These are phyloP conservation scores for Sphyrna mokarran DNA, from an alignment of 2,113 vertebrate species.

Conservation along the genomic window DNA sequence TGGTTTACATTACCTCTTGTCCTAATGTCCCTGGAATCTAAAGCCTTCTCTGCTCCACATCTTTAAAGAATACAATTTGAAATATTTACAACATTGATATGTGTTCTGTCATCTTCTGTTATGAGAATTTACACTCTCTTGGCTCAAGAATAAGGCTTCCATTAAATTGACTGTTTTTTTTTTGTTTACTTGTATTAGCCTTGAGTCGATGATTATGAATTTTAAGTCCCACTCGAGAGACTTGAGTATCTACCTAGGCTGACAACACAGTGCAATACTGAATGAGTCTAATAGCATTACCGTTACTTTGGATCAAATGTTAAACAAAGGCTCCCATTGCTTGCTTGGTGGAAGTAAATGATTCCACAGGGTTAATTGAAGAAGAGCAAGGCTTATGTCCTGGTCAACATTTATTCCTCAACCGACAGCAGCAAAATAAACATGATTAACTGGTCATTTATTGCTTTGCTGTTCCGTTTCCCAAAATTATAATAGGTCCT, in stretches of 20 bases:
- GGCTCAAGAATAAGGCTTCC: neutral
- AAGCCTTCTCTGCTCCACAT: no score
- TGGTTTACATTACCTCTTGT: no score
- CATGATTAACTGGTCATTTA: neutral
- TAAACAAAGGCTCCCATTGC: neutral
- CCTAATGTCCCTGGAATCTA: no score
- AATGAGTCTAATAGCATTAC: neutral
- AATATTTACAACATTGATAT: neutral
- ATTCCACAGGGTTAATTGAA: neutral
- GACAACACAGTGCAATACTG: neutral
- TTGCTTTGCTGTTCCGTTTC: neutral
- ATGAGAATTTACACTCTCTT: neutral
- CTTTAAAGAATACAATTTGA: neutral
- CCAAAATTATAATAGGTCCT: neutral
- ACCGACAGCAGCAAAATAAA: neutral
- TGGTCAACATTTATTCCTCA: neutral
- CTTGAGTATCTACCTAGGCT: neutral
- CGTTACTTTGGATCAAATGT: neutral
- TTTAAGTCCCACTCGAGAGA: neutral
- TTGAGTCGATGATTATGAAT: no score
- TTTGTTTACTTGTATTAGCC: neutral
- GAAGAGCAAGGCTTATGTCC: neutral
- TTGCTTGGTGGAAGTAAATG: neutral
- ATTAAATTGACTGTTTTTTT: neutral
- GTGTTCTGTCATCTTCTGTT: neutral